These are phyloP conservation scores for Barnardius zonarius DNA, from an alignment of 2,113 vertebrate genomes.

Conservation along the genomic window DNA sequence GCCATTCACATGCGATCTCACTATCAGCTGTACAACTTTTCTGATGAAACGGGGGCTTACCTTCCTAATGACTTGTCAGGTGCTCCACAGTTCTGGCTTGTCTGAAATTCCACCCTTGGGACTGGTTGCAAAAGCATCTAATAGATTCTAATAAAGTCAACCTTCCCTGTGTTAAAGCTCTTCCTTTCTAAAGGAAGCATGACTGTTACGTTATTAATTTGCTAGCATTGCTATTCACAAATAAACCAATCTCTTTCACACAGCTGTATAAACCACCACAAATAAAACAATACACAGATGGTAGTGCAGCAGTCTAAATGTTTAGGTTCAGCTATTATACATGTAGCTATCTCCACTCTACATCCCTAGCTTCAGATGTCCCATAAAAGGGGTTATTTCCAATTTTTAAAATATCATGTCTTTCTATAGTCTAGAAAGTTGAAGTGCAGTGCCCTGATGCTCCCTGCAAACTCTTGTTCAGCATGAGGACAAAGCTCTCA, in stretches of 20 bases:
- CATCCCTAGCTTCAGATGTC: neutral
- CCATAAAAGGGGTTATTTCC: neutral
- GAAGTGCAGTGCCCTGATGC: neutral
- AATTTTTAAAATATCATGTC: neutral
- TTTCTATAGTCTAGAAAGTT: neutral
- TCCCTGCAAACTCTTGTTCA: neutral
- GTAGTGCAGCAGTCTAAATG: neutral
- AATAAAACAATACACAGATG: neutral
- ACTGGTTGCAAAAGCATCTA: neutral
- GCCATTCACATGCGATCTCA: rapidly evolving
- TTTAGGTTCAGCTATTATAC: neutral
- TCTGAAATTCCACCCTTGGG: neutral
- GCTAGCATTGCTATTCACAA: neutral
- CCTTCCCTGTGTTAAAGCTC: neutral
- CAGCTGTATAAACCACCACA: neutral
- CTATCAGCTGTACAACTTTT: neutral
- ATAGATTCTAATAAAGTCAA: neutral
- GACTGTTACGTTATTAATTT: constrained; percentile 7
- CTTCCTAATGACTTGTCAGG: neutral
- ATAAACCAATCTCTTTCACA: neutral
- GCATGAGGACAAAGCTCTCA: neutral
- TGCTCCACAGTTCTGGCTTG: neutral
- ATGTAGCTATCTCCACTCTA: neutral
- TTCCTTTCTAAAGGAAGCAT: neutral
- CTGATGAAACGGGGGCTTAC: neutral